Evolutionary conservation across 1,140 invertebrate genomes (phyloP).

Genomic region (Aphaenogaster rudis): DNA sequence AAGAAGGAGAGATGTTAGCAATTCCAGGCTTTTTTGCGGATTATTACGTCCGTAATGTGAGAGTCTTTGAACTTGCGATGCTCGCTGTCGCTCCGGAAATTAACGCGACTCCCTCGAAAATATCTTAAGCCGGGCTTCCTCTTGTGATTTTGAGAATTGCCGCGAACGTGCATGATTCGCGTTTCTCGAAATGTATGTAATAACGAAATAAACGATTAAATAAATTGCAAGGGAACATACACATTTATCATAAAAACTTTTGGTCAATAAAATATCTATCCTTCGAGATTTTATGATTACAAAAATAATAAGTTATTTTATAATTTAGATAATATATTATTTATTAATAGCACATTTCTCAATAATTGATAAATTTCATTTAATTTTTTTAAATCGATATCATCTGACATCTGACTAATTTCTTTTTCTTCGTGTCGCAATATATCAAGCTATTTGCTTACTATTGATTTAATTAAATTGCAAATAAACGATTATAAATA

Average conservation of each 20-base stretch:
- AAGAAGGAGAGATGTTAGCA: constrained; percentile 45
- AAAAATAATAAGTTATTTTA: not conserved
- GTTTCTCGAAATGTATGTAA: constrained; percentile 9
- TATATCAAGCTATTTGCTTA: not conserved
- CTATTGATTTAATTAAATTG: not conserved
- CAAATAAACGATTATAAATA: not conserved
- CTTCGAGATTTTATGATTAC: not conserved
- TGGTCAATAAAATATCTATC: not conserved
- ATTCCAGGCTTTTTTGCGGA: constrained; percentile 60
- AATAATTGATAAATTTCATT: not conserved
- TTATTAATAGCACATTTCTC: not conserved
- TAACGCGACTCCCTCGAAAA: constrained; percentile 49
- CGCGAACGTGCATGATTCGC: not conserved
- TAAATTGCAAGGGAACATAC: constrained; percentile 9
- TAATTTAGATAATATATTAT: constrained; percentile 1
- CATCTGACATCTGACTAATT: not conserved
- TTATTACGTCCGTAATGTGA: constrained; percentile 73
- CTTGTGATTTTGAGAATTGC: constrained; percentile 31
- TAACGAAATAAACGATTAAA: constrained; percentile 22
- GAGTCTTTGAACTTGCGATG: constrained; percentile 44
- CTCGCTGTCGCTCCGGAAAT: constrained; percentile 49
- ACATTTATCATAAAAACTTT: not conserved
- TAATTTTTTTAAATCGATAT: not conserved
- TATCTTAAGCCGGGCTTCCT: constrained; percentile 37
- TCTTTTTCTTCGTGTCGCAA: not conserved